Percentiles rank a stretch among this genome's conserved stretches.
Conservation (phyloP, 2,797 vertebrate species). For the Premnoplex brunnescens region DNA sequence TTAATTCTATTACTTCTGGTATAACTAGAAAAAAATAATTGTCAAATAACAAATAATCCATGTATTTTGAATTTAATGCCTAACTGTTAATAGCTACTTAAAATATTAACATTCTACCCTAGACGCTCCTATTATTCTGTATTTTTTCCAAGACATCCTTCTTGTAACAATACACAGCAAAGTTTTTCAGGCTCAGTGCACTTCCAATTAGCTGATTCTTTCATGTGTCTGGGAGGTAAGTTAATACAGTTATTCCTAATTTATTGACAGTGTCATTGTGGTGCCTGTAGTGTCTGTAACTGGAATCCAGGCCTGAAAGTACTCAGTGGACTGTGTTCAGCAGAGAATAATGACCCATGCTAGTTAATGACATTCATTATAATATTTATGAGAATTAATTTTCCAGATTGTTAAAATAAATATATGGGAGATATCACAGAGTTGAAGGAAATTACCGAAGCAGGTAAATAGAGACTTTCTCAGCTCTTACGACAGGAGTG, state of each 20-base stretch:
- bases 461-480: not conserved
- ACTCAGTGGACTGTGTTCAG: not conserved
- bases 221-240: not conserved
- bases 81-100: conserved; percentile 30
- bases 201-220: not conserved
- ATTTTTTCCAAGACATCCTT: not conserved
- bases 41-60: conserved; percentile 16
- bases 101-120: conserved; percentile 20
- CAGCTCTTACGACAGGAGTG: not conserved
- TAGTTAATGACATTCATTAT: not conserved
- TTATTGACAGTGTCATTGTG: not conserved
- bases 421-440: not conserved
- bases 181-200: not conserved
- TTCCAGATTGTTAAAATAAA: not conserved
- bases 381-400: not conserved
- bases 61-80: not conserved
- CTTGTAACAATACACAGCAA: not conserved
- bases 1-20: conserved; percentile 7
- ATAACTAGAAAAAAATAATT: not conserved
- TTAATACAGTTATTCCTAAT: not conserved
- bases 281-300: not conserved
- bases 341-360: not conserved
- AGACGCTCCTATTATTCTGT: not conserved
- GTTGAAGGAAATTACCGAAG: not conserved
- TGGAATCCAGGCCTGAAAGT: not conserved